Percentiles rank a stretch among this genome's conserved stretches.
These are phyloP conservation scores for Bubo scandiacus DNA, from an alignment of 2,113 vertebrate genomes.

Conservation along the genomic window DNA sequence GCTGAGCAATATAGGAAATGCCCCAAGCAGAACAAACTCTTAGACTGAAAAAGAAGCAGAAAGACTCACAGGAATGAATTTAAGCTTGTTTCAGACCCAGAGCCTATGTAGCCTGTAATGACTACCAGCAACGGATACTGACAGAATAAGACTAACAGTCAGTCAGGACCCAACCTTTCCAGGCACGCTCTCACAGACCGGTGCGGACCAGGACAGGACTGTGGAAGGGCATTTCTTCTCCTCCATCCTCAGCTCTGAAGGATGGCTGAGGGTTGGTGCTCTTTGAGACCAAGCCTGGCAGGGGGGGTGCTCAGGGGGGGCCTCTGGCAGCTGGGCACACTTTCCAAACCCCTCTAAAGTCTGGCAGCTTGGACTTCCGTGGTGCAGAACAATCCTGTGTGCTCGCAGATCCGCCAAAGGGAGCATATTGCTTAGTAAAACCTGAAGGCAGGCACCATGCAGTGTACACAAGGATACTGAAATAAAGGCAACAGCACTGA, in stretches of 20 bases:
- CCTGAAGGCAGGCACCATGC: not conserved
- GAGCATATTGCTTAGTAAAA: not conserved
- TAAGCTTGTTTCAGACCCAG: not conserved
- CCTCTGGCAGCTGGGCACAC: fast-evolving
- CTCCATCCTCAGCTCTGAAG: not conserved
- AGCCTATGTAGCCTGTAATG: not conserved
- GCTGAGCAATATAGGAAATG: not conserved
- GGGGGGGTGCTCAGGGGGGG: too few species aligned
- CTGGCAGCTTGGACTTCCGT: fast-evolving
- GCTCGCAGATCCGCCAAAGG: fast-evolving
- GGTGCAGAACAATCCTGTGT: fast-evolving
- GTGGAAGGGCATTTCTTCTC: not conserved
- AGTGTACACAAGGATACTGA: not conserved
- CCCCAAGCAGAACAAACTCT: not conserved
- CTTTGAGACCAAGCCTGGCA: not conserved
- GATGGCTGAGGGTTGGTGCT: not conserved
- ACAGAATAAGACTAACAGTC: fast-evolving
- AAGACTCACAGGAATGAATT: not conserved
- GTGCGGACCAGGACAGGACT: not conserved
- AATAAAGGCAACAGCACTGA: constrained; percentile 46
- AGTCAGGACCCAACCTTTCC: not conserved
- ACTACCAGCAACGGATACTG: not conserved
- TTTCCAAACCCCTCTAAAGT: not conserved
- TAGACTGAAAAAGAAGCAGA: not conserved
- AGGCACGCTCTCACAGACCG: fast-evolving